Evolutionary conservation across 2,888 invertebrate genomes (phyloP), one percentile per base, ranked within the genome.

Genomic region (Drosophila robusta): DNA sequence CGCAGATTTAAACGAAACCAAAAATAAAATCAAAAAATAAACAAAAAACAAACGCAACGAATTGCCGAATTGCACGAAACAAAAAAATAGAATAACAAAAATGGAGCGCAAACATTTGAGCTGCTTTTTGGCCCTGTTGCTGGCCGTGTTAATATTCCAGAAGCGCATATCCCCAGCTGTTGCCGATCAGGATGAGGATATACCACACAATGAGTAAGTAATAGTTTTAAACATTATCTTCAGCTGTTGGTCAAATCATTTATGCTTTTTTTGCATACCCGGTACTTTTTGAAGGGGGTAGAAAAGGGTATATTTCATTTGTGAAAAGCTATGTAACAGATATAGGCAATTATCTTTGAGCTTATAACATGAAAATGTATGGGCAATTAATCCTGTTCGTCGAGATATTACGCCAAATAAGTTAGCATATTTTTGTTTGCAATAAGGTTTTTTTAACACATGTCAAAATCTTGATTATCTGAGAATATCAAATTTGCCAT

Each of bases 191-290:
- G 96, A 96, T 90, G 97, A 97, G 94, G 97, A 97, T 92, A 97
- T 97, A 91, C 97, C 97, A 68, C 97, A 97, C 93, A 96, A 96
- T 93, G 97, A 97, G 97, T 97, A 94, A 96, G 97, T 94, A 41
- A 14, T 18, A 26, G 11, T 47, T 47, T 3, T 16, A 45, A 32
- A 22, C 36, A 57, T 62, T 55, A 62, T 56, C 41, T 47, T 12
- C 38, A 60, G 41, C 36, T 63, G 39, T 22, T 46, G 50, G 38
- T 45, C 9, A 26, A 51, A 51, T 16, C 14, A 26, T 26, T 24
- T 12, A 32, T 8, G 4, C 16, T 22, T 22, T 42, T 42, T 49
- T 49, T 38, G 54, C 11, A 1, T 32, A 12, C 7, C 7, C 8
- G 14, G 6, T 38, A 38, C 3, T 1, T 8, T 6, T 36, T 36